Evolutionary conservation across 2,797 vertebrate species (phyloP).

Genomic region (Columba guinea): DNA sequence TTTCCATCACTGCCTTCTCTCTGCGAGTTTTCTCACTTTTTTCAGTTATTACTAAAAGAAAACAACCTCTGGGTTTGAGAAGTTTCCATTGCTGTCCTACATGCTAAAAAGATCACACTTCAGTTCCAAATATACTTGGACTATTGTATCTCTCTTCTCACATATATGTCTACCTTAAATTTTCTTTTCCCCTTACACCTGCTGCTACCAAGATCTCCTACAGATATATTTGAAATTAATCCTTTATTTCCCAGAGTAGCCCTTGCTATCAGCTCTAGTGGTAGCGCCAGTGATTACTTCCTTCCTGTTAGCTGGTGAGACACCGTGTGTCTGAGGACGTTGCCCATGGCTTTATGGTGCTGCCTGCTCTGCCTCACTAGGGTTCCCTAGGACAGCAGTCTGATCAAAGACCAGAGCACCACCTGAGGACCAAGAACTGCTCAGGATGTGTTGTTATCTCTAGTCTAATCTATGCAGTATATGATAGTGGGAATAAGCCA

Average conservation of each 20-base stretch:
- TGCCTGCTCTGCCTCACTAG: fast-evolving
- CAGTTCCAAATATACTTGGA: not conserved
- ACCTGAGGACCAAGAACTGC: not conserved
- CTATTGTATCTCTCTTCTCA: not conserved
- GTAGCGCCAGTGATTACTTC: not conserved
- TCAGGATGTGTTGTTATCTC: not conserved
- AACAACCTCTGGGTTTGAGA: not conserved
- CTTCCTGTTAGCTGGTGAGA: not conserved
- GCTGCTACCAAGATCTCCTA: not conserved
- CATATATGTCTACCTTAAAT: not conserved
- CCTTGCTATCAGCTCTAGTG: not conserved
- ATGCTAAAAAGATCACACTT: not conserved
- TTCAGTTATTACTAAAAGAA: not conserved
- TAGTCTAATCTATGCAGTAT: not conserved
- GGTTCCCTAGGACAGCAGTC: not conserved
- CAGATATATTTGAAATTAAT: not conserved
- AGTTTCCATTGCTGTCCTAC: not conserved
- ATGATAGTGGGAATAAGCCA: not conserved
- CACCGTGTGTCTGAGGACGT: not conserved
- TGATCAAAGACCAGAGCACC: not conserved
- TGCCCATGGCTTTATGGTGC: not conserved
- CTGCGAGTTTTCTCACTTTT: not conserved
- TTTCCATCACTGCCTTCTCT: not conserved
- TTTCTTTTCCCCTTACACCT: not conserved
- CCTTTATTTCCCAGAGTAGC: slow-evolving; percentile 37